phyloP scores from a whole-genome alignment of 2,888 invertebrate species.

The Rotaria sp. region DNA sequence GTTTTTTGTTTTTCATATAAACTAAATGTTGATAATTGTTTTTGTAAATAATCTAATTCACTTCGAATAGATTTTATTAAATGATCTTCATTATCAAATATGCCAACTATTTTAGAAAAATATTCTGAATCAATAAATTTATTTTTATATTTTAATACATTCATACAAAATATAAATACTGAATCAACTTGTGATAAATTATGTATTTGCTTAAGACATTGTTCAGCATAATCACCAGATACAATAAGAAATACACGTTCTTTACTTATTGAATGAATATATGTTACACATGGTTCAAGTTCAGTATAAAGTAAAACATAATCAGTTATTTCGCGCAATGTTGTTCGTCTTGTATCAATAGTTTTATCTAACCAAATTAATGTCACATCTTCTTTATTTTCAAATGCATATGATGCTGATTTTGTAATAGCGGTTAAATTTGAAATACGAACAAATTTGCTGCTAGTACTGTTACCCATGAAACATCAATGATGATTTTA shows the following conservation, averaged over 20 bases:
- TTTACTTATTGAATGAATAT: not conserved
- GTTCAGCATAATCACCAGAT: not conserved
- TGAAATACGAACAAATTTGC: not conserved
- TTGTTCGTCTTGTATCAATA: not conserved
- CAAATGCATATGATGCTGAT: not conserved
- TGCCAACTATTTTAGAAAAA: not conserved
- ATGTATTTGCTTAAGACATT: not conserved
- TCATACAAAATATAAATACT: constrained; percentile 2
- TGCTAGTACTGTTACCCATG: not conserved
- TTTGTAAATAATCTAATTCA: not conserved
- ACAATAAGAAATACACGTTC: not conserved
- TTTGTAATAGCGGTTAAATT: not conserved
- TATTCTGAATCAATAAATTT: not conserved
- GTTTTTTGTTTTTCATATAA: not conserved
- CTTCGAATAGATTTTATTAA: not conserved
- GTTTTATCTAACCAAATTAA: constrained; percentile 24
- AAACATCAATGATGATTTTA: not conserved
- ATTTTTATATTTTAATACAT: not conserved
- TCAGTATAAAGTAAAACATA: constrained; percentile 18
- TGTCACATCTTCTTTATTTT: constrained; percentile 6
- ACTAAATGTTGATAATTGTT: not conserved
- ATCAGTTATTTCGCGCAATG: constrained; percentile 2
- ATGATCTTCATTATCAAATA: not conserved
- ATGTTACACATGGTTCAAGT: not conserved
- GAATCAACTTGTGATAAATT: not conserved